phyloP scores from a whole-genome alignment of 2,113 vertebrate species.

The Tragelaphus buxtoni region DNA sequence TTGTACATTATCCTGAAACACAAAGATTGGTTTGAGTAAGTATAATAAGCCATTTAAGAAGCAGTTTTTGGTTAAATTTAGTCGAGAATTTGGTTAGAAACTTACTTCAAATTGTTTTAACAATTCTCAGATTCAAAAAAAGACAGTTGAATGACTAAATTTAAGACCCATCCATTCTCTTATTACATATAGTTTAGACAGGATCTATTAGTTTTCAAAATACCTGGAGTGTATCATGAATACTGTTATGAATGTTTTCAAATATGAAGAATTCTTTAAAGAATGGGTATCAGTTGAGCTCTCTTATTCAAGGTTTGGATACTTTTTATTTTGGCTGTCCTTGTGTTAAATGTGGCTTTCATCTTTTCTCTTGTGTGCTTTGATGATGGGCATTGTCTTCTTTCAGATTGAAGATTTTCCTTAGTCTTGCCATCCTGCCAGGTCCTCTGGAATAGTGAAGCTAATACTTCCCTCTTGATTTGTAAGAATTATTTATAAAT shows the following conservation, averaged over 20 bases:
- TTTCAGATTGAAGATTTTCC: background rate
- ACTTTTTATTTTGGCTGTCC: background rate
- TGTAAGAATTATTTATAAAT: background rate
- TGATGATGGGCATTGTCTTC: background rate
- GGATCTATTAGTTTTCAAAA: conserved; percentile 43
- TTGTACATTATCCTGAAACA: background rate
- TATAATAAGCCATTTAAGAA: conserved; percentile 14
- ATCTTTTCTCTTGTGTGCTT: background rate
- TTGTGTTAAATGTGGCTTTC: background rate
- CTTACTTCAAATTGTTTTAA: background rate
- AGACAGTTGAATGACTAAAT: background rate
- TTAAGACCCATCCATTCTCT: background rate
- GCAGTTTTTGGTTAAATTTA: background rate
- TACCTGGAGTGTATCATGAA: background rate
- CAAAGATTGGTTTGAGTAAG: background rate
- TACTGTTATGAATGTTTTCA: conserved; percentile 30
- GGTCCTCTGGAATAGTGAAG: background rate
- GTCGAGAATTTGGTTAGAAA: background rate
- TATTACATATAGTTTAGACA: background rate
- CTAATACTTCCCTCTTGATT: background rate
- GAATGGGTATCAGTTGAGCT: background rate
- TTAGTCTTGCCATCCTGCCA: background rate
- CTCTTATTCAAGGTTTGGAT: background rate
- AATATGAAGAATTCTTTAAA: background rate
- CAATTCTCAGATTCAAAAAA: background rate